These are phyloP conservation scores for Branchipolynoe longqiensis DNA, from an alignment of 2,888 invertebrate species.

Conservation along the genomic window DNA sequence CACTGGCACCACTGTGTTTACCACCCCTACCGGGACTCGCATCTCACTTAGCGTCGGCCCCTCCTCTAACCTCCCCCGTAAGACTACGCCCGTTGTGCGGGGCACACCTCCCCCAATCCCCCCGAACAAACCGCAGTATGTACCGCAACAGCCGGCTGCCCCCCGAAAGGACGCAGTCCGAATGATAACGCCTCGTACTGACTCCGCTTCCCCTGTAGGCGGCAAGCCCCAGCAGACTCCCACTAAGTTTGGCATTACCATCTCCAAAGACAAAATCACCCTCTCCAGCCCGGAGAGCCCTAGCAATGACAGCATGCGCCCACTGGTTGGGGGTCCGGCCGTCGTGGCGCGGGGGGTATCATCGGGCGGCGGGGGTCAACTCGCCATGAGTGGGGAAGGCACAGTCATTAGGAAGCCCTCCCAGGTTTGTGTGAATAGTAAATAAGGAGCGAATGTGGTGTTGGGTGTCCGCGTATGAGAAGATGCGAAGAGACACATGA, in stretches of 20 bases:
- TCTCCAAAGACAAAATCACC: constrained; percentile 71
- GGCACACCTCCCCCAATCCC: constrained; percentile 80
- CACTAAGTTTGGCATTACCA: constrained; percentile 72
- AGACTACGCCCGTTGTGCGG: constrained; percentile 69
- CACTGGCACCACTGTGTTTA: constrained; percentile 64
- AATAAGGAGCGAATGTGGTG: constrained; percentile 51
- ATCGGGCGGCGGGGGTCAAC: constrained; percentile 17
- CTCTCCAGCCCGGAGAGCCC: constrained; percentile 67
- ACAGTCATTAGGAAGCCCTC: constrained; percentile 50
- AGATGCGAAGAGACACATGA: neutral
- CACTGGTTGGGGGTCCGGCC: neutral
- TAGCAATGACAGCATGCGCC: constrained; percentile 50
- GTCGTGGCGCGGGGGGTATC: constrained; percentile 2
- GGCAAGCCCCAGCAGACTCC: constrained; percentile 55
- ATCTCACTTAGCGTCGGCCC: constrained; percentile 74
- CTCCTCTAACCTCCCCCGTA: constrained; percentile 68
- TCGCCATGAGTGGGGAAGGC: constrained; percentile 13
- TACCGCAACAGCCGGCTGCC: constrained; percentile 48
- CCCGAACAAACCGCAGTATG: constrained; percentile 79
- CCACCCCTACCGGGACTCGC: constrained; percentile 72
- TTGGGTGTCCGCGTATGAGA: constrained; percentile 13
- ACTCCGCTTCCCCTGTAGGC: constrained; percentile 28
- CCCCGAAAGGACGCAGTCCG: constrained; percentile 42
- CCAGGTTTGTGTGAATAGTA: constrained; percentile 59
- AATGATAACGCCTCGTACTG: constrained; percentile 26